A percentile compares a stretch with the other conserved stretches of the same genome.
Conservation (phyloP, 1,140 invertebrate genomes). For the Zaprionus lachaisei region DNA sequence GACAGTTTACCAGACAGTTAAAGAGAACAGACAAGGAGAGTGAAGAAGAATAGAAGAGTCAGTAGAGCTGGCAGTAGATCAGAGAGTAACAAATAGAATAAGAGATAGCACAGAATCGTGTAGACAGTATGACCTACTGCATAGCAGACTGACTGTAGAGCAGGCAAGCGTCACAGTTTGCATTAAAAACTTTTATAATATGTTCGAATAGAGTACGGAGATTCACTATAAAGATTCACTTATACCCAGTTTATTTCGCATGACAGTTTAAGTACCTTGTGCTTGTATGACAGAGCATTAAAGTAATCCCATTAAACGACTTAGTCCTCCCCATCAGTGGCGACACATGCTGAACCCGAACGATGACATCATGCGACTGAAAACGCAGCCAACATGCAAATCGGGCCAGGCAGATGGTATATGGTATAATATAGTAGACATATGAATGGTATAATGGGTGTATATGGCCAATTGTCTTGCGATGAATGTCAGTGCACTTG, state of each 20-base stretch:
- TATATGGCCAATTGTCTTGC: conserved; percentile 62
- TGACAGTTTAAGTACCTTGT: conserved; percentile 42
- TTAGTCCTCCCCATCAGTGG: conserved; percentile 38
- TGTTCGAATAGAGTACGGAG: background rate
- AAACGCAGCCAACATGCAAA: conserved; percentile 57
- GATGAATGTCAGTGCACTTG: conserved; percentile 72
- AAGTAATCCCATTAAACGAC: conserved; percentile 48
- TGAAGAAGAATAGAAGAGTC: background rate
- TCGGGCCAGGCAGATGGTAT: conserved; percentile 46
- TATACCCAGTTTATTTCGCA: conserved; percentile 6
- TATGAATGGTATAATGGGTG: background rate
- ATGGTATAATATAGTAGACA: conserved; percentile 10
- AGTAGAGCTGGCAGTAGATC: background rate
- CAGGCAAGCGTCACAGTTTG: background rate
- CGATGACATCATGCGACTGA: conserved; percentile 65
- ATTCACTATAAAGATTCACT: background rate
- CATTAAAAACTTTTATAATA: background rate
- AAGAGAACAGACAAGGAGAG: background rate
- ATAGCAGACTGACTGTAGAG: background rate
- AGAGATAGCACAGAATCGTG: background rate
- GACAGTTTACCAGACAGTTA: background rate
- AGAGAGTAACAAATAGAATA: background rate
- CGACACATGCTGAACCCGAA: conserved; percentile 29
- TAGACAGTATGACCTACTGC: background rate
- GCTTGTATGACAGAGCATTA: conserved; percentile 56